These are phyloP conservation scores for Rhinichthys klamathensis DNA, from an alignment of 2,113 vertebrate genomes.

Conservation along the genomic window DNA sequence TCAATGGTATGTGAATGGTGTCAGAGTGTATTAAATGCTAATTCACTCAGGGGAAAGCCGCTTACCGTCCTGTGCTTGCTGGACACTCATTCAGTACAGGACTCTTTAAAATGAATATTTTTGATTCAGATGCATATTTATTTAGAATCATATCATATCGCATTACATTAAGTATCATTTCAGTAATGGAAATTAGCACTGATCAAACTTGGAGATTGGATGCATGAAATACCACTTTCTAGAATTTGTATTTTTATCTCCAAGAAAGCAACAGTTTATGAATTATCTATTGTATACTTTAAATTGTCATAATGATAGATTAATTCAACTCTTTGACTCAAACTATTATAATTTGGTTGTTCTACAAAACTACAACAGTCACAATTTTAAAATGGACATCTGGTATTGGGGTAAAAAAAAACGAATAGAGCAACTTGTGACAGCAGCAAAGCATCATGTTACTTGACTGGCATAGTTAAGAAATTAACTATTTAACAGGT, in stretches of 20 bases:
- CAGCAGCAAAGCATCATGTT: conserved; percentile 61
- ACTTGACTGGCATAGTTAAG: conserved; percentile 52
- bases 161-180: not conserved
- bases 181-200: not conserved
- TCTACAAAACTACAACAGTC: not conserved
- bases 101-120: not conserved
- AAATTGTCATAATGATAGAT: not conserved
- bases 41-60: conserved; percentile 27
- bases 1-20: not conserved
- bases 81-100: conserved; percentile 1
- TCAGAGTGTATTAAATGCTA: conserved; percentile 10
- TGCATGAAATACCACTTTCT: too few species aligned
- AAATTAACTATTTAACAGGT: conserved; percentile 75
- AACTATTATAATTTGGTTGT: not conserved
- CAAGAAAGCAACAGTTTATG: not conserved
- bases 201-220: not conserved
- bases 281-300: not conserved
- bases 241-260: too few species aligned
- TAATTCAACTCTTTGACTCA: not conserved
- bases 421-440: conserved; percentile 50
- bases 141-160: not conserved
- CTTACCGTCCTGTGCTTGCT: not conserved
- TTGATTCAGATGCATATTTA: not conserved
- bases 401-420: conserved; percentile 48
- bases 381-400: not conserved